These are phyloP conservation scores for Miltochrista miniata DNA, from an alignment of 2,888 invertebrate species.

Conservation along the genomic window DNA sequence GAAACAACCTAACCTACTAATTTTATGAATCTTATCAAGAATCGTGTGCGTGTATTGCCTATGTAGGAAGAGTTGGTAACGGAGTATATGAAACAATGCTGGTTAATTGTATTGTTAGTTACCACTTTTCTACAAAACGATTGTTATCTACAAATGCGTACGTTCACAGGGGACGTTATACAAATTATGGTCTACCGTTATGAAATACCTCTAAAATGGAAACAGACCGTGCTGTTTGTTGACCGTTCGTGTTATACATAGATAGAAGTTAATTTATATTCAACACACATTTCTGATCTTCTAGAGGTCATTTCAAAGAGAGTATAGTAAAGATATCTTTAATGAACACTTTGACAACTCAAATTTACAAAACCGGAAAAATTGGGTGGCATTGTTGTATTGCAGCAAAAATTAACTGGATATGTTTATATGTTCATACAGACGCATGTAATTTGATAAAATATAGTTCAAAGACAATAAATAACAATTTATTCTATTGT, in stretches of 20 bases:
- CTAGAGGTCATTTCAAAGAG: too few species aligned
- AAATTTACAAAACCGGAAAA: too few species aligned
- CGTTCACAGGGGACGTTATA: slow-evolving; percentile 21
- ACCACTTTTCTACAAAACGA: slow-evolving; percentile 21
- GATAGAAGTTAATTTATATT: too few species aligned
- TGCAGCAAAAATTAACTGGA: too few species aligned
- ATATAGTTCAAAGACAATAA: neutral
- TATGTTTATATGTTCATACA: too few species aligned
- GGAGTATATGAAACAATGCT: slow-evolving; percentile 29
- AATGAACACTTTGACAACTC: too few species aligned
- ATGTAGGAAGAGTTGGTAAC: slow-evolving; percentile 15
- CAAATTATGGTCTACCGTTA: slow-evolving; percentile 11
- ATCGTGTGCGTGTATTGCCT: neutral
- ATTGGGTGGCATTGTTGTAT: too few species aligned
- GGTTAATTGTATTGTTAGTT: slow-evolving; percentile 31
- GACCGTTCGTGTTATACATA: neutral
- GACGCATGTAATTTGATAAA: too few species aligned
- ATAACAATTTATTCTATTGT: too few species aligned
- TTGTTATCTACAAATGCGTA: slow-evolving; percentile 28
- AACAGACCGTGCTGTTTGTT: slow-evolving; percentile 6
- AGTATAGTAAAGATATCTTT: too few species aligned
- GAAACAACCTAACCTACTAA: neutral
- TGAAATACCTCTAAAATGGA: slow-evolving; percentile 8
- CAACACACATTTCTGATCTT: too few species aligned
- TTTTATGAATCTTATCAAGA: too few species aligned